Conservation (phyloP, 2,113 vertebrate species). For the Myocastor coypus region DNA sequence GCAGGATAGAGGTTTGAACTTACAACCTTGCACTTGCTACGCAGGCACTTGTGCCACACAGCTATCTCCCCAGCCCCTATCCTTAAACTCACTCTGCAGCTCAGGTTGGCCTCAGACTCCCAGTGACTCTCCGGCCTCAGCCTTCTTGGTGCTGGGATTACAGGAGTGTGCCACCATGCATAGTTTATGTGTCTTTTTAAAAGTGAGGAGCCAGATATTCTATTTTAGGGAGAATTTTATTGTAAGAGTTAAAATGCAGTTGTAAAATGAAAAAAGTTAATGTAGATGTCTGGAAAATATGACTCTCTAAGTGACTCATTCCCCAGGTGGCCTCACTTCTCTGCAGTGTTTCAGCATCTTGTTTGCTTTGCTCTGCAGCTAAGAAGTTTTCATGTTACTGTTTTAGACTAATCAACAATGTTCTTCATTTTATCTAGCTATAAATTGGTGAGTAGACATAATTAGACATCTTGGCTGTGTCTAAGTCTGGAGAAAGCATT, state of each 20-base stretch:
- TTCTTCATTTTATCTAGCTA: conserved; percentile 72
- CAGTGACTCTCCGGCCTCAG: too few species aligned
- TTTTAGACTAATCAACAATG: conserved; percentile 49
- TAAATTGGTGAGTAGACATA: conserved; percentile 55
- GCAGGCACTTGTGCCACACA: too few species aligned
- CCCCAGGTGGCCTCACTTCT: conserved; percentile 1
- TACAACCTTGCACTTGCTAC: too few species aligned
- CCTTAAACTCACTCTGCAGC: too few species aligned
- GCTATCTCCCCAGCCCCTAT: too few species aligned
- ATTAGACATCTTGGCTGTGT: conserved; percentile 55
- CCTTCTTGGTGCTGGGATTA: too few species aligned
- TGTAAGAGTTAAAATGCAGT: not conserved
- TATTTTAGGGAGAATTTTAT: conserved; percentile 45
- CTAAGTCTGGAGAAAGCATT: conserved; percentile 52
- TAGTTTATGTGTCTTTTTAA: not conserved
- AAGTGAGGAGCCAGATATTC: not conserved
- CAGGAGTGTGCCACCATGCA: too few species aligned
- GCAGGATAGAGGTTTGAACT: too few species aligned
- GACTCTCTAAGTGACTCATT: conserved; percentile 42
- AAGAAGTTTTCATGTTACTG: conserved; percentile 56
- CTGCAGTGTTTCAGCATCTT: not conserved
- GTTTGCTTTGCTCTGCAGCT: conserved; percentile 38
- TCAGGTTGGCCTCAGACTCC: too few species aligned
- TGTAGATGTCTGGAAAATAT: conserved; percentile 51
- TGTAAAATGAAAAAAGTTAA: conserved; percentile 43